These are phyloP conservation scores for Isichthys henryi DNA, from an alignment of 2,113 vertebrate genomes.

Conservation along the genomic window DNA sequence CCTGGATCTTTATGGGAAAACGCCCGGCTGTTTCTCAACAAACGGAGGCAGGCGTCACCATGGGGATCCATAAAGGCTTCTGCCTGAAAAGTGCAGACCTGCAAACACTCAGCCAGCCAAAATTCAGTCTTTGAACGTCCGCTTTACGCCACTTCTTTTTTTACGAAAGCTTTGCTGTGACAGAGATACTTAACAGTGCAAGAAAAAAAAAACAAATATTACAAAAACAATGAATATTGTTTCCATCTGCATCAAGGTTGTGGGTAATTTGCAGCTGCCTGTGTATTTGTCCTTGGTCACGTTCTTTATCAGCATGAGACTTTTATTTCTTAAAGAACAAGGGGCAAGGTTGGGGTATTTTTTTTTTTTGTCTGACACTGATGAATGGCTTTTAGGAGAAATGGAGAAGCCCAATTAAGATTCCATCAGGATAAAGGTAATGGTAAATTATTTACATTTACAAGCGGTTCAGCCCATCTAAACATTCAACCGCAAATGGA, in stretches of 20 bases:
- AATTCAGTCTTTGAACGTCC: neutral
- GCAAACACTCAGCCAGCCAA: neutral
- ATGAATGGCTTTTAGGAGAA: slow-evolving; percentile 52
- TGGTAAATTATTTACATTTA: slow-evolving; percentile 71
- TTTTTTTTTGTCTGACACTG: slow-evolving; percentile 50
- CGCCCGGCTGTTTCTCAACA: neutral
- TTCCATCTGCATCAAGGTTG: slow-evolving; percentile 34
- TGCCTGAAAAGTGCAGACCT: neutral
- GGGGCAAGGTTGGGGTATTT: slow-evolving; percentile 30
- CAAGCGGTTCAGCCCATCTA: slow-evolving; percentile 42
- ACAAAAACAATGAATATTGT: slow-evolving; percentile 38
- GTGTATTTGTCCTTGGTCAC: slow-evolving; percentile 13
- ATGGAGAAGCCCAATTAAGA: slow-evolving; percentile 66
- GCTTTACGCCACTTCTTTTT: neutral
- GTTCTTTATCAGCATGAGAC: slow-evolving; percentile 39
- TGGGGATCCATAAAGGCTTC: neutral
- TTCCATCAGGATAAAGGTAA: slow-evolving; percentile 71
- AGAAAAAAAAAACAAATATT: slow-evolving; percentile 35
- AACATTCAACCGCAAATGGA: slow-evolving; percentile 45
- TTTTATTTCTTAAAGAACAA: slow-evolving; percentile 22
- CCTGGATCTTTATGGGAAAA: neutral
- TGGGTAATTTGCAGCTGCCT: neutral
- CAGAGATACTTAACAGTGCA: slow-evolving; percentile 44
- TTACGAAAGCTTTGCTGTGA: slow-evolving; percentile 36
- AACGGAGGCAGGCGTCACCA: neutral